These are phyloP conservation scores for Acronicta leporina DNA, from an alignment of 2,888 invertebrate species.

Conservation along the genomic window DNA sequence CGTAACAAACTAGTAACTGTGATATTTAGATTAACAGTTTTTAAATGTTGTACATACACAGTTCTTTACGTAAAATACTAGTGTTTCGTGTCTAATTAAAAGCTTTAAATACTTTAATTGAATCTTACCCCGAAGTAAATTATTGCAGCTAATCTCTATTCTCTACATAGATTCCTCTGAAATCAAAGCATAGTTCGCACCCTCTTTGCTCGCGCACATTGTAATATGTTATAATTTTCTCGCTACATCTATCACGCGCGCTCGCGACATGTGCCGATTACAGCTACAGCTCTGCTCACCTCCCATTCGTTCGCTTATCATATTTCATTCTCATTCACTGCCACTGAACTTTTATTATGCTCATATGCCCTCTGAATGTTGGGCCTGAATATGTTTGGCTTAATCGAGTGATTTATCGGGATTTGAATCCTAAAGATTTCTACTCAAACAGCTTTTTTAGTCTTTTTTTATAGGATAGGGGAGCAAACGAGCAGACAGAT, in stretches of 20 bases:
- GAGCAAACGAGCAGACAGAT: too few relatives aligned
- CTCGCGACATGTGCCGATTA: slow-evolving; percentile 73
- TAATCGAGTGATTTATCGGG: slow-evolving; percentile 25
- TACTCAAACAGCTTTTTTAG: too few relatives aligned
- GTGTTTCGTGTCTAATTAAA: too few relatives aligned
- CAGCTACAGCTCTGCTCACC: slow-evolving; percentile 60
- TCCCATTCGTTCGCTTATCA: slow-evolving; percentile 62
- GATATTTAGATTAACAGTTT: too few relatives aligned
- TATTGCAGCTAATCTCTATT: too few relatives aligned
- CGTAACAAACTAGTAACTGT: too few relatives aligned
- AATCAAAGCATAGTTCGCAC: slow-evolving; percentile 31
- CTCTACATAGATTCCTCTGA: too few relatives aligned
- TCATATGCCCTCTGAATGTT: slow-evolving; percentile 19
- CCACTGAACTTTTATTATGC: slow-evolving; percentile 40
- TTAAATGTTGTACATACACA: too few relatives aligned
- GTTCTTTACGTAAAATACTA: too few relatives aligned
- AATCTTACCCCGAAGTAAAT: too few relatives aligned
- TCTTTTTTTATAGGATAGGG: too few relatives aligned
- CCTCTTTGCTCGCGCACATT: slow-evolving; percentile 16
- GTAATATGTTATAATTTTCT: slow-evolving; percentile 58
- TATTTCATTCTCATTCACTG: slow-evolving; percentile 65
- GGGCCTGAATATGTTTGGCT: slow-evolving; percentile 11
- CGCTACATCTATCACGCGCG: slow-evolving; percentile 77
- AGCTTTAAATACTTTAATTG: too few relatives aligned
- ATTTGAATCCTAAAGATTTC: neutral